A percentile compares a stretch with the other conserved stretches of the same genome.
Evolutionary conservation across 2,113 vertebrate species (phyloP).

Genomic region (Pseudorectes ferrugineus): DNA sequence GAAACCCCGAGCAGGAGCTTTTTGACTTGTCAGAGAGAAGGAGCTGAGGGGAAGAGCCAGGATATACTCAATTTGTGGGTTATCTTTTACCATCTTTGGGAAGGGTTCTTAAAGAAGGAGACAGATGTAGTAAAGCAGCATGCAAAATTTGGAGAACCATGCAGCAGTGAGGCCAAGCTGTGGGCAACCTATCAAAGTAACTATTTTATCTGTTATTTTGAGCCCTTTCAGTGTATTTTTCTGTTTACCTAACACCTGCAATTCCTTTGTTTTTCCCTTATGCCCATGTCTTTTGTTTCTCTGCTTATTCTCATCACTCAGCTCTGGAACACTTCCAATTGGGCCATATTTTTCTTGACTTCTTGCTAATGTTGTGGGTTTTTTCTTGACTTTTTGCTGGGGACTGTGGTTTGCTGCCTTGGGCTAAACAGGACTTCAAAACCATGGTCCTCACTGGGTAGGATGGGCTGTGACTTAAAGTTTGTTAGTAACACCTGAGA

Average conservation of each 20-base stretch:
- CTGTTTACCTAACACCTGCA: background rate
- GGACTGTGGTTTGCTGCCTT: background rate
- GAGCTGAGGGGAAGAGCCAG: background rate
- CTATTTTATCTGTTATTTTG: background rate
- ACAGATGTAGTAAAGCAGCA: background rate
- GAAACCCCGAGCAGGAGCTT: background rate
- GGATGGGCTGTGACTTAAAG: background rate
- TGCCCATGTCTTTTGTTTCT: background rate
- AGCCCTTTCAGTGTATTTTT: background rate
- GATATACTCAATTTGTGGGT: background rate
- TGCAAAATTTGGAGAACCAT: background rate
- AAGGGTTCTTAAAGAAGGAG: background rate
- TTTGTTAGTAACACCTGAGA: background rate
- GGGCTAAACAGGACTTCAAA: background rate
- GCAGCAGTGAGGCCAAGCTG: background rate
- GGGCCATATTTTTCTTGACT: background rate
- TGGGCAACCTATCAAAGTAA: background rate
- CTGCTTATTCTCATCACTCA: background rate
- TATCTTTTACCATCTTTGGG: background rate
- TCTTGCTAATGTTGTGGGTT: background rate
- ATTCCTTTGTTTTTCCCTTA: background rate
- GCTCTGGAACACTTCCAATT: background rate
- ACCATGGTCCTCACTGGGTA: background rate
- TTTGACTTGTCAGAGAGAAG: background rate
- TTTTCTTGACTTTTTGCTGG: background rate